phyloP scores from a whole-genome alignment of 2,888 invertebrate genomes.

The Drosophila melanosoma region DNA sequence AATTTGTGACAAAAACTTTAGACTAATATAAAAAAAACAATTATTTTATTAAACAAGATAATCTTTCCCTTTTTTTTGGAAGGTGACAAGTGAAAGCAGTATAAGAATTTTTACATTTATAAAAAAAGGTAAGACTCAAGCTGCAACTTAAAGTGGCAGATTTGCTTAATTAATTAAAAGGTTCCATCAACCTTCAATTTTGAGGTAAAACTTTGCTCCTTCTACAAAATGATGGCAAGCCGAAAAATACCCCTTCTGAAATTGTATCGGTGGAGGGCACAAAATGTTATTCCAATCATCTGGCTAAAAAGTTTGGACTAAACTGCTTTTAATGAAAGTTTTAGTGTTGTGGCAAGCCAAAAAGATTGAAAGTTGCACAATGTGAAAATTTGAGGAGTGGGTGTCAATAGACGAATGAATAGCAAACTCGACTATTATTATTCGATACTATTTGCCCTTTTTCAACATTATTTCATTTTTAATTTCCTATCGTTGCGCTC shows the following conservation, averaged over 20 bases:
- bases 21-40: too few species aligned
- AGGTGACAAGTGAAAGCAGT: too few species aligned
- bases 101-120: too few species aligned
- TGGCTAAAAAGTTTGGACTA: neutral
- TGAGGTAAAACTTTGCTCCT: neutral
- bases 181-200: too few species aligned
- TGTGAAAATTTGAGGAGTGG: conserved; percentile 6
- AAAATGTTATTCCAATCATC: neutral
- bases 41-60: too few species aligned
- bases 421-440: neutral
- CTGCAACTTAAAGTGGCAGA: too few species aligned
- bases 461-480: conserved; percentile 8
- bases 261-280: neutral
- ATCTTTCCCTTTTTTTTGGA: too few species aligned
- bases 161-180: too few species aligned
- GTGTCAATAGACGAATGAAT: conserved; percentile 5
- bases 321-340: neutral
- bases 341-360: conserved; percentile 12
- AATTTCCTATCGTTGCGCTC: conserved; percentile 42
- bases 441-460: neutral
- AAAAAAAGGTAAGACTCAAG: too few species aligned
- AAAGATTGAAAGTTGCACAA: neutral
- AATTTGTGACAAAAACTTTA: too few species aligned
- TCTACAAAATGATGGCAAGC: neutral
- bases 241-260: neutral